Evolutionary conservation across 2,113 vertebrate genomes (phyloP).

Genomic region (Labeo catla): DNA sequence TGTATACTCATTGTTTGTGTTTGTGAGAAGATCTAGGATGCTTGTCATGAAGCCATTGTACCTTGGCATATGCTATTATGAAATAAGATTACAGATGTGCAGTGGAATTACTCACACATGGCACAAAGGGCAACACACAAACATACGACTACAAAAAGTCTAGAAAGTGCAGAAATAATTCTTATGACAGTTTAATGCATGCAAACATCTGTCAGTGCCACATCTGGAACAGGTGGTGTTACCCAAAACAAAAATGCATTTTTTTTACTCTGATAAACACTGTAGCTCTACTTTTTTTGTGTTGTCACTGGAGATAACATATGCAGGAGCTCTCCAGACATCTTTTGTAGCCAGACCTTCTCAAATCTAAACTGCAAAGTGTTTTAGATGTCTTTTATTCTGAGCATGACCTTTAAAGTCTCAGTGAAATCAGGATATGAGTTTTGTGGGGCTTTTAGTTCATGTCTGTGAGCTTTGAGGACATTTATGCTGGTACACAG

Average conservation of each 20-base stretch:
- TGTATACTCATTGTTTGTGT: background rate
- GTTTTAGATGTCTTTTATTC: background rate
- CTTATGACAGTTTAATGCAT: constrained; percentile 19
- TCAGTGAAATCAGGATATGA: background rate
- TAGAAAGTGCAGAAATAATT: background rate
- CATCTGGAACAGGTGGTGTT: constrained; percentile 9
- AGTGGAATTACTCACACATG: constrained; percentile 7
- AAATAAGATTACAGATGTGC: constrained; percentile 15
- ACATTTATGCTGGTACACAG: background rate
- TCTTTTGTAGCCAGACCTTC: background rate
- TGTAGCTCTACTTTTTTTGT: background rate
- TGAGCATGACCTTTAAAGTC: constrained; percentile 23
- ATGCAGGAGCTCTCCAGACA: background rate
- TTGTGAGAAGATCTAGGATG: background rate
- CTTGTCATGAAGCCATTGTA: background rate
- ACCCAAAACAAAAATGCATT: background rate
- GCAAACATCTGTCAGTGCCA: constrained; percentile 14
- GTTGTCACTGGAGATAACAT: background rate
- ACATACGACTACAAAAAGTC: background rate
- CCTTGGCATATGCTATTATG: constrained; percentile 15
- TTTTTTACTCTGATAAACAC: background rate
- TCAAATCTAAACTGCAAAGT: background rate
- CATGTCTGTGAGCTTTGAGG: background rate
- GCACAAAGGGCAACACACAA: background rate
- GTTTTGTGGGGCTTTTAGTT: background rate